Evolutionary conservation across 2,888 invertebrate species (phyloP), one percentile per base, ranked within the genome.

Genomic region (Quadroppia sp.): DNA sequence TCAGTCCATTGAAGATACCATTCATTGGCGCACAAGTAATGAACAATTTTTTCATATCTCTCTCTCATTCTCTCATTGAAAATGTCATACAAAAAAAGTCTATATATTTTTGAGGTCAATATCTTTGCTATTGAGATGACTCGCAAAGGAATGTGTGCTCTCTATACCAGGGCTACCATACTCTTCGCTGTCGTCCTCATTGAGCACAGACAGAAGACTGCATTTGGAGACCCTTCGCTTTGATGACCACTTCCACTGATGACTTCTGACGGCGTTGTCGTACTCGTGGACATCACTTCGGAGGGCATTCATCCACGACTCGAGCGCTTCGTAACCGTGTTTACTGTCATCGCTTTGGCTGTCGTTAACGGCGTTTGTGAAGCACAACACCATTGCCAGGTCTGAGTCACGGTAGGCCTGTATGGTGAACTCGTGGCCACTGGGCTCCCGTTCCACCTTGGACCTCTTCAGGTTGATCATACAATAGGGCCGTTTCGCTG

Each of bases 401-500:
- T 67, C 42, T 40, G 67, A 67, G 67, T 67, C 40, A 17, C 67
- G 36, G 13, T 67, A 67, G 3, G 67, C n/a, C 23, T 40, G 23
- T 20, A 67, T 36, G 4, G 20, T 40, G 67, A 67, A 67, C 42
- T 67, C n/a, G 40, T 67, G 67, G 40, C 36, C 40, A 2, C 40
- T 36, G 32, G 20, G 20, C 20, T n/a, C n/a, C 13, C 67, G 67
- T 23, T 67, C 67, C 23, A 67, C 67, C 23, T 23, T 36, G n/a
- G 67, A 36, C 23, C 67, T 67, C 67, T 67, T 67, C 42, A 67
- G 67, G n/a, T 67, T 67, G 2, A 67, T 42, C 20, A 67, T 67
- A 23, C 67, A 67, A 42, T 78, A 59, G 1, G 78, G 78, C 25
- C 77, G 75, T 67, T 77, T 76, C 0, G 77, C 76, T 11, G 77